Evolutionary conservation across 2,888 invertebrate genomes (phyloP), one percentile per base, ranked within the genome.

Genomic region (Atrina japonica): DNA sequence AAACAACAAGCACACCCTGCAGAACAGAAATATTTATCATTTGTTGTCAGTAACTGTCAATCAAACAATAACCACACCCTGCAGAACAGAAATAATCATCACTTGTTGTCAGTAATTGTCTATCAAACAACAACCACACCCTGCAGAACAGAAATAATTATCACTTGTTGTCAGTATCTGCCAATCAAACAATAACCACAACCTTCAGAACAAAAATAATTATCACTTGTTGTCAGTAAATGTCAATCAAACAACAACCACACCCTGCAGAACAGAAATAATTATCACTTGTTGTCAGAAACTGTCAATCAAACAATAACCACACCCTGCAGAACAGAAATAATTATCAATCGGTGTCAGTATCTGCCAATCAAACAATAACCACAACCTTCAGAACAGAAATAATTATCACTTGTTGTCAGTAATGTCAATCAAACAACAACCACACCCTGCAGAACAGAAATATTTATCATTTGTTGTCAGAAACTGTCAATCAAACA

Each of bases 51-150:
- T n/a, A n/a, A n/a, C n/a, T 97, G 0, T 96, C 94, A 83, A 93
- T 94, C 88, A 96, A 96, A 88, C 96, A 97, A 89, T 96, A 96
- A 0, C 96, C 96, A 89, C 97, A 97, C 96, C 96, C 96, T 96
- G 80, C 29, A 66, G 67, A 35, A n/a, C 18, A 53, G 49, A 58
- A 63, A 18, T 30, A 59, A 40, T 23, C 18, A 47, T n/a, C n/a
- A n/a, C n/a, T n/a, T n/a, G n/a, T n/a, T n/a, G 11, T 16, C 41
- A 41, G 16, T 41, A 11, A 41, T 97, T 97, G 0, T 96, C 94
- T 83, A 93, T 94, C 88, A 96, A 96, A 88, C 96, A 97, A 89
- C 96, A 96, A 0, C 96, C 96, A 89, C 97, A 97, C 96, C 96
- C 96, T 96, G 80, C 29, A 66, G 67, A 35, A n/a, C 18, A 53